Evolutionary conservation across 2,888 invertebrate species (phyloP).

Genomic region (Candidula unifasciata): DNA sequence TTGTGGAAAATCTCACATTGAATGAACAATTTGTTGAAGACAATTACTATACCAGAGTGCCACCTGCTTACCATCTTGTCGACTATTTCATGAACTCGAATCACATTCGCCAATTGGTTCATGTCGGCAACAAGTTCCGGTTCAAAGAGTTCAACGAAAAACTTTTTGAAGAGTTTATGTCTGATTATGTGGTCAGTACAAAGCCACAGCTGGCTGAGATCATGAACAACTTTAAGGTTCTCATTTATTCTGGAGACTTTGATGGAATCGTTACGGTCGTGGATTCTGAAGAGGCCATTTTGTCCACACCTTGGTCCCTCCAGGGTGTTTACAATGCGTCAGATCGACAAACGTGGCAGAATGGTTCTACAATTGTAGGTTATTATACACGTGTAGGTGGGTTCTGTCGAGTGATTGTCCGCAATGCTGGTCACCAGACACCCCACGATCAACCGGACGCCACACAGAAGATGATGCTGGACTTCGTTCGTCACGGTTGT

Average conservation of each 20-base stretch:
- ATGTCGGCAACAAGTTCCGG: slow-evolving; percentile 3
- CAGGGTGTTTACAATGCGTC: slow-evolving; percentile 32
- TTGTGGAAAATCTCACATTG: not conserved
- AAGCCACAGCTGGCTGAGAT: slow-evolving; percentile 17
- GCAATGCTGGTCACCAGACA: not conserved
- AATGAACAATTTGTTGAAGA: not conserved
- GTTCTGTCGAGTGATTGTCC: not conserved
- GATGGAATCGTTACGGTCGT: not conserved
- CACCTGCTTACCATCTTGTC: not conserved
- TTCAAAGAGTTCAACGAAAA: not conserved
- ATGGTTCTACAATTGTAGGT: not conserved
- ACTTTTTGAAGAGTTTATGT: not conserved
- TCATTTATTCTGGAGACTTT: slow-evolving; percentile 26
- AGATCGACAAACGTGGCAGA: not conserved
- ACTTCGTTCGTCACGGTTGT: slow-evolving; percentile 9
- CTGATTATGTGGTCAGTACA: not conserved
- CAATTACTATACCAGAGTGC: not conserved
- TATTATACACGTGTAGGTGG: not conserved
- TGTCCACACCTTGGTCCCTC: slow-evolving; percentile 14
- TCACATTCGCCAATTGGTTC: not conserved
- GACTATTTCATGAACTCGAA: not conserved
- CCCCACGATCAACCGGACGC: slow-evolving; percentile 1
- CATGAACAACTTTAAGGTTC: slow-evolving; percentile 38
- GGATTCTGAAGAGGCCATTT: slow-evolving; percentile 11
- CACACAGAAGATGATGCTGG: not conserved